Evolutionary conservation across 64 coral and sea anemone genomes (phyloP), one percentile per base, ranked within the genome.

Genomic region (Pocillopora verrucosa): DNA sequence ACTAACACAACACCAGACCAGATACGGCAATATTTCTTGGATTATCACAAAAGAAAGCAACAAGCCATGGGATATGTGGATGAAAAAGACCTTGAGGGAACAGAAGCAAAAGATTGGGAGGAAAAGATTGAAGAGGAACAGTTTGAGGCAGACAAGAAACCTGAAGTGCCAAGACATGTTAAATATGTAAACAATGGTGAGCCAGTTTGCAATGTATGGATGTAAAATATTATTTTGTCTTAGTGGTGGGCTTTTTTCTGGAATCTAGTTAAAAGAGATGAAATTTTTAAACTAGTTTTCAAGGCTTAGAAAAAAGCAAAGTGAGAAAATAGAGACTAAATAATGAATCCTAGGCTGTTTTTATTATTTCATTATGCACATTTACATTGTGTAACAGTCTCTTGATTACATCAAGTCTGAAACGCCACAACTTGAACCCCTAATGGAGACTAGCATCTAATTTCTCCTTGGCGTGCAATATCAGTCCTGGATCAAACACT

Each of bases 41-140:
- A 94, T 30, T 92, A 98, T 64, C 86, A 92, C 56, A 98, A 98
- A 79, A 59, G 90, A 75, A 98, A 98, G 59, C 93, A 89, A 76
- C 88, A 83, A 59, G 88, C 93, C 26, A 13, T 94, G 35, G 96
- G 96, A 19, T 88, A 94, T 25, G 20, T 92, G 1, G 59, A 93
- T 11, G 35, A 57, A 0, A 88, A 96, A 19, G 77, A 89, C 34
- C 24, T 36, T 72, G 87, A 87, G 10, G 5, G 20, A 37, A 56
- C 16, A 22, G 67, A 45, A 60, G 38, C 34, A 89, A 75, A 74
- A 30, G 10, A 60, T 34, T 36, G 87, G 2, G 56, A 22, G 10
- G 72, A 74, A 65, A 83, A 30, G 19, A 89, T 91, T 26, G 75
- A 84, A 20, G 86, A 58, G 2, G 97, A 91, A 38, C 16, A 73